Evolutionary conservation across 2,797 vertebrate genomes (phyloP).

Genomic region (Pseudotriccus pelzelni): DNA sequence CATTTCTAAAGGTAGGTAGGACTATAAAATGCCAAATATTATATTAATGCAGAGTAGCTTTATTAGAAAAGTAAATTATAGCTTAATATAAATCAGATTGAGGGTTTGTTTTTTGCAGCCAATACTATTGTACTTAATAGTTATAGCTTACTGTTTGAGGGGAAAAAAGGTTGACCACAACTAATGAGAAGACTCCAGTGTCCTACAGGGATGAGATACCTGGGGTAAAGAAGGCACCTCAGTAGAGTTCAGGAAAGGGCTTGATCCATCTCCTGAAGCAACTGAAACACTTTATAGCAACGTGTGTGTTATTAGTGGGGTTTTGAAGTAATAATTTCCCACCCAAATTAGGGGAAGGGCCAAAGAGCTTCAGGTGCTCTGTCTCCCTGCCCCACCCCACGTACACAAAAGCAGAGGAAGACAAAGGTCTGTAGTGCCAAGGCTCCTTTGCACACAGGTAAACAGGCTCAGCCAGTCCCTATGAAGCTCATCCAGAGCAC

Average conservation of each 20-base stretch:
- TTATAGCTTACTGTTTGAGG: background rate
- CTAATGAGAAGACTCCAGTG: rapidly evolving
- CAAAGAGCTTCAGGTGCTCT: background rate
- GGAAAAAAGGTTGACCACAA: background rate
- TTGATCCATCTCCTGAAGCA: background rate
- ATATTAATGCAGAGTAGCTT: conserved; percentile 45
- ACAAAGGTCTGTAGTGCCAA: background rate
- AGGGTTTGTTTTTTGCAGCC: background rate
- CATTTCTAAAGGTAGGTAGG: conserved; percentile 49
- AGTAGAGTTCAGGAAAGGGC: background rate
- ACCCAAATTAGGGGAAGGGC: background rate
- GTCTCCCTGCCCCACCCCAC: rapidly evolving
- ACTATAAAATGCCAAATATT: conserved; percentile 55
- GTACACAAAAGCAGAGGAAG: background rate
- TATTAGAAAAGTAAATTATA: conserved; percentile 64
- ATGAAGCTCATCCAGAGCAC: background rate
- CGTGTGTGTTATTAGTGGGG: background rate
- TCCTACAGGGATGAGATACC: background rate
- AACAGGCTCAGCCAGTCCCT: background rate
- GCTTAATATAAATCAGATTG: conserved; percentile 56
- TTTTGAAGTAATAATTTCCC: background rate
- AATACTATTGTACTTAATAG: background rate
- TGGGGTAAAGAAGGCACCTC: background rate
- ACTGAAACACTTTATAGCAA: too few species aligned
- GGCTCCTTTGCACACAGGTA: background rate